Evolutionary conservation across 1,140 invertebrate genomes (phyloP).

Genomic region (Platyura marginata): DNA sequence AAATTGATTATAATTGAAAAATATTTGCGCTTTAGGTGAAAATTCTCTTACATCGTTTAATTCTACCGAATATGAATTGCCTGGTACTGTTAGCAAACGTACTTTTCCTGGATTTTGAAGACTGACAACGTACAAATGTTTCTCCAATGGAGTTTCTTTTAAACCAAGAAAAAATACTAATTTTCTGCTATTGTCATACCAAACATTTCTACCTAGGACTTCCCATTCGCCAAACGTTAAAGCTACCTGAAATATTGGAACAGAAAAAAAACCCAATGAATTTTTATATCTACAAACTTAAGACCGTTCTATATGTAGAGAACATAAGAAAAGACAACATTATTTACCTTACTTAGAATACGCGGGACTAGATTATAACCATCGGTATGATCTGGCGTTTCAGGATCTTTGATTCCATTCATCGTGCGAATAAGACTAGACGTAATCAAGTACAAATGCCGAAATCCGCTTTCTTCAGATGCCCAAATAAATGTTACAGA

Average conservation of each 20-base stretch:
- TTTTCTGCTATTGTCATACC: constrained; percentile 50
- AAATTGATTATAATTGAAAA: constrained; percentile 1
- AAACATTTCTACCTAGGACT: constrained; percentile 53
- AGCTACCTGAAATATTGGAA: constrained; percentile 28
- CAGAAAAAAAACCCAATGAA: not conserved
- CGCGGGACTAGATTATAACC: not conserved
- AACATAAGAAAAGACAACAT: no score
- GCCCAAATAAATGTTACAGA: constrained; percentile 74
- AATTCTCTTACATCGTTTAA: constrained; percentile 44
- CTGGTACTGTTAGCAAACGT: constrained; percentile 48
- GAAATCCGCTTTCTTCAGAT: constrained; percentile 77
- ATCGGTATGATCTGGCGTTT: not conserved
- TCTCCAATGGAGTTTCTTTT: constrained; percentile 60
- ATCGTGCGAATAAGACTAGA: constrained; percentile 13
- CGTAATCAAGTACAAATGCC: constrained; percentile 69
- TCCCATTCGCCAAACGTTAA: constrained; percentile 71
- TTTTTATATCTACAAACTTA: not conserved
- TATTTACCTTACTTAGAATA: not conserved
- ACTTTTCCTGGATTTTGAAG: constrained; percentile 43
- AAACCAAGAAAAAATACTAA: constrained; percentile 69
- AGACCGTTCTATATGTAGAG: no score
- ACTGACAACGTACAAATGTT: constrained; percentile 67
- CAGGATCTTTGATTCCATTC: not conserved
- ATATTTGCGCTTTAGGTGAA: no score
- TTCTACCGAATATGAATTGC: constrained; percentile 60